Evolutionary conservation across 2,797 vertebrate species (phyloP).

Genomic region (Crocidura indochinensis): DNA sequence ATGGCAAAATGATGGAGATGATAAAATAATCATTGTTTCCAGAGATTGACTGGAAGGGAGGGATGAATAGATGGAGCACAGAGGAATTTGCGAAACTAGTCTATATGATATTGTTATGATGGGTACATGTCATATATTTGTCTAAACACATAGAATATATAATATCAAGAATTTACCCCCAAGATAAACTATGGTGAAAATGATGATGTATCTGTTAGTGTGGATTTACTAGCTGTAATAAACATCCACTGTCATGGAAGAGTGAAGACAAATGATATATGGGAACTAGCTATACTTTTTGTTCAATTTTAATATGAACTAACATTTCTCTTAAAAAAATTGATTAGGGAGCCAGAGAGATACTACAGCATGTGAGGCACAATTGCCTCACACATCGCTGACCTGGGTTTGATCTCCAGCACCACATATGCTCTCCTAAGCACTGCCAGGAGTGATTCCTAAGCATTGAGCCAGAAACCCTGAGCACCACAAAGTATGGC

Average conservation of each 20-base stretch:
- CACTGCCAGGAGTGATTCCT: too few relatives aligned
- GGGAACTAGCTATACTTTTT: background rate
- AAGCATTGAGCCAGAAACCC: too few relatives aligned
- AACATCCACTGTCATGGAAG: background rate
- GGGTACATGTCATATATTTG: slow-evolving; percentile 10
- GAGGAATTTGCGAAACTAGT: slow-evolving; percentile 18
- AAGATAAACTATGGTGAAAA: background rate
- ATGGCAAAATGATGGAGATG: slow-evolving; percentile 28
- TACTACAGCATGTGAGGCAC: too few relatives aligned
- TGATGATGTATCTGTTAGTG: background rate
- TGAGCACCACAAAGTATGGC: too few relatives aligned
- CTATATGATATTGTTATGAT: background rate
- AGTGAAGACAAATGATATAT: background rate
- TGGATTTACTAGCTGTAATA: background rate
- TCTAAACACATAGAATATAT: background rate
- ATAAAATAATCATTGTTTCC: background rate
- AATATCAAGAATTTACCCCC: background rate
- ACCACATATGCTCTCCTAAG: too few relatives aligned
- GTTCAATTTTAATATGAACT: slow-evolving; percentile 30
- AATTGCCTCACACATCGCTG: too few relatives aligned
- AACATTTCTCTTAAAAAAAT: slow-evolving; percentile 46
- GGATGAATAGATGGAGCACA: background rate
- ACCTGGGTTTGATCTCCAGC: too few relatives aligned
- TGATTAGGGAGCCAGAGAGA: too few relatives aligned
- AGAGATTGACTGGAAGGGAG: too few relatives aligned